Base-by-base conservation (phyloP, 1,140 invertebrate species). In the Atta cephalotes region DNA sequence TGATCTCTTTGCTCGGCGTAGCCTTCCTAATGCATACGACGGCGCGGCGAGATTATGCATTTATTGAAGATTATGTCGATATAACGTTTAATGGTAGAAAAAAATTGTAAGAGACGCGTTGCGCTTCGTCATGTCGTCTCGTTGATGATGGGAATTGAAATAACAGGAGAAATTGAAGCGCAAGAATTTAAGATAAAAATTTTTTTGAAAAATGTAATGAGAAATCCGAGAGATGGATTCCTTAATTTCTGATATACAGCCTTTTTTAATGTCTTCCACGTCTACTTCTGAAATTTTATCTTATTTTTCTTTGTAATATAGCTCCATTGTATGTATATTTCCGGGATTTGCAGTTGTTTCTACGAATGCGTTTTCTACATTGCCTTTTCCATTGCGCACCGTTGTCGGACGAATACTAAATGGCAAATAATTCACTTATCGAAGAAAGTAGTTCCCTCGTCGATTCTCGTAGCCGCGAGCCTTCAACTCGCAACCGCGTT, bases 341-440 rank as follows among this genome's bases (percentile, higher is more conserved):
- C 10, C 63, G 45, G 14, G 9, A 70, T 3, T 3, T 31, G 21
- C 39, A n/a, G 21, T 56, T 45, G 6, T 71, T 39, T n/a, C n/a
- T 9, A 16, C 49, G 28, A 81, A 58, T 21, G 58, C 35, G 25
- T 31, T 31, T 31, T 31, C 28, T 31, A 31, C 39, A 12, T 35
- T 31, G 65, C 14, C 39, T 12, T 68, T 68, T 53, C 16, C 53
- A 18, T 35, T 71, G 2, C 14, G 35, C n/a, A 10, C 2, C 25
- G 18, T 35, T 25, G 53, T 49, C 60, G 39, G 70, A 45, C 56
- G 80, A 74, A 72, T 84, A 84, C 70, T 84, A 76, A 84, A 84
- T 84, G 56, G 70, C 53, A 45, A 28, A 84, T 84, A 84, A 84
- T 45, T 84, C 70, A 84, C 62, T 84, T 84, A 76, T 84, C 70